phyloP scores from a whole-genome alignment of 2,888 invertebrate genomes.

The Sinhomidia bicolor region DNA sequence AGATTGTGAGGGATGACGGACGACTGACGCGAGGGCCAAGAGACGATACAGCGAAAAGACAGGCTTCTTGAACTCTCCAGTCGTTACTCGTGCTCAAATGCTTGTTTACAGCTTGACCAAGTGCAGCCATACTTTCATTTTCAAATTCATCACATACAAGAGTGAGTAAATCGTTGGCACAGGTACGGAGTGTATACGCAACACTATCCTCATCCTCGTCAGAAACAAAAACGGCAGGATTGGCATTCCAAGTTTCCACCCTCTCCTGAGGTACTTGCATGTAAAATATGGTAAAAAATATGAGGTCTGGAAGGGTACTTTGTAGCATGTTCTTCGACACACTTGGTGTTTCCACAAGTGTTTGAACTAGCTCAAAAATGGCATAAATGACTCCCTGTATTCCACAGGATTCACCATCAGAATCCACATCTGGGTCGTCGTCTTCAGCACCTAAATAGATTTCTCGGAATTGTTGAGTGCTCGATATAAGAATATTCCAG shows the following conservation, averaged over 20 bases:
- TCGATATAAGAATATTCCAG: conserved; percentile 87
- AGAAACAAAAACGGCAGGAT: conserved; percentile 84
- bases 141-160: conserved; percentile 83
- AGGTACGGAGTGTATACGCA: conserved; percentile 83
- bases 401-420: conserved; percentile 84
- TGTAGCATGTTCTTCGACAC: conserved; percentile 81
- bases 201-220: conserved; percentile 84
- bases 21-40: conserved; percentile 78
- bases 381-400: conserved; percentile 83
- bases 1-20: conserved; percentile 49
- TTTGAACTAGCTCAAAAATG: conserved; percentile 84
- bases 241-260: conserved; percentile 82
- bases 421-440: conserved; percentile 85
- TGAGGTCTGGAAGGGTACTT: conserved; percentile 83
- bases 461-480: conserved; percentile 86
- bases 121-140: conserved; percentile 82
- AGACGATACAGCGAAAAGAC: conserved; percentile 82
- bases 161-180: conserved; percentile 83
- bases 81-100: conserved; percentile 82
- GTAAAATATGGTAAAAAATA: conserved; percentile 83
- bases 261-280: conserved; percentile 83
- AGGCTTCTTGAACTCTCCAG: conserved; percentile 82
- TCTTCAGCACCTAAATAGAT: conserved; percentile 85
- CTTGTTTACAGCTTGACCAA: conserved; percentile 82
- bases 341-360: conserved; percentile 81